These are phyloP conservation scores for Paramuricea clavata DNA, from an alignment of 92 coral and sea anemone genomes.

Conservation along the genomic window DNA sequence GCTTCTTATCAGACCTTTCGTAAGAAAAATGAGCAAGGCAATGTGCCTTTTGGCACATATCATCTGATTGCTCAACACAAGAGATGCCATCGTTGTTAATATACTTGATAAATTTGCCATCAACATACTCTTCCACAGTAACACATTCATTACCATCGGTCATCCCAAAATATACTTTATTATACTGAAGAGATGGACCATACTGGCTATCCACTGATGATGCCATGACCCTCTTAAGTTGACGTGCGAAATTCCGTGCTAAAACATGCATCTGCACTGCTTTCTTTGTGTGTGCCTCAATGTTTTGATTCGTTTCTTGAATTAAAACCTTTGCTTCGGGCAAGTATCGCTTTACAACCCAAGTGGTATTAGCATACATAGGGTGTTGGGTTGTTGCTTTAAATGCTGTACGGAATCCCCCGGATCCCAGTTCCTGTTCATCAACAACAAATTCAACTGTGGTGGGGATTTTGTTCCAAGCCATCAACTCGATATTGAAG, in stretches of 20 bases:
- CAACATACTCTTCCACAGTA: conserved; percentile 22
- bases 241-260: conserved; percentile 14
- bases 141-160: conserved; percentile 4
- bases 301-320: too few species aligned
- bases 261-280: conserved; percentile 8
- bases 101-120: conserved; percentile 26
- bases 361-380: neutral
- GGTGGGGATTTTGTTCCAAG: conserved; percentile 30
- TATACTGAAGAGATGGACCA: neutral
- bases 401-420: conserved; percentile 14
- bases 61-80: neutral
- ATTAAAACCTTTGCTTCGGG: neutral
- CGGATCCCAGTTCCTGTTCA: neutral
- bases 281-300: conserved; percentile 22
- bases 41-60: conserved; percentile 3
- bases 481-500: neutral
- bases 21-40: conserved; percentile 14
- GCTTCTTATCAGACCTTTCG: conserved; percentile 4
- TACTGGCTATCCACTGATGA: neutral
- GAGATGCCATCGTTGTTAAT: conserved; percentile 24
- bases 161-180: neutral
- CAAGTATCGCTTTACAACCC: conserved; percentile 4
- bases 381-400: conserved; percentile 21
- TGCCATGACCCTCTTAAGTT: neutral
- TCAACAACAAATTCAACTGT: conserved; percentile 20